Evolutionary conservation across 2,113 vertebrate species (phyloP), one percentile per base, ranked within the genome.

Genomic region (Mystacornis crossleyi): DNA sequence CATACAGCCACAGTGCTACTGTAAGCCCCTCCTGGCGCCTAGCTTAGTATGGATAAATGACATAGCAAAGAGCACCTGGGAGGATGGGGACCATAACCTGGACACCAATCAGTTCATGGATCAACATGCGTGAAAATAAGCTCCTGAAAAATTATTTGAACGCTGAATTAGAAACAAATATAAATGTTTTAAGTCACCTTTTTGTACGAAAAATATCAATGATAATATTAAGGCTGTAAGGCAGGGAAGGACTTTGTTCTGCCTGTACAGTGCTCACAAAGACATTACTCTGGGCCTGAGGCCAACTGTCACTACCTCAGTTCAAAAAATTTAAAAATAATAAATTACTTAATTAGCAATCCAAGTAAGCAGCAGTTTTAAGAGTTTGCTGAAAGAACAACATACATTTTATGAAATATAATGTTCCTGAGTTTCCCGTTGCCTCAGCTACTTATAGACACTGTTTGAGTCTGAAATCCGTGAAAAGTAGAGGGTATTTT

Each of bases 1-100:
- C 2, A 1, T 40, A 34, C 11, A 60, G 29, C 15, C 3, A 1
- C 57, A n/a, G 31, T 3, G 13, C 36, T 14, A 36, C 31, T 2
- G 0, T 24, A 45, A 42, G 29, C 20, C 53, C 14, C 38, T 94
- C 19, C n/a, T 50, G 42, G 28, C 9, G 11, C 43, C 2, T 8
- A 89, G 45, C n/a, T 81, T 16, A 9, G n/a, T 34, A 10, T 5
- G 18, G 48, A 54, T 18, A 55, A 79, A 64, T 24, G 24, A 24
- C 47, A 55, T 21, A 64, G 43, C 43, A 55, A 40, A 79, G 38
- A 50, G 28, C 12, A 50, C 23, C 31, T 1, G 6, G 40, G 40
- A 82, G 78, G 40, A 38, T 36, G 31, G 43, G 19, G 34, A 84
- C 34, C 0, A 0, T 33, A 64, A 69, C 29, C 28, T 31, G 54